Evolutionary conservation across 1,140 invertebrate genomes (phyloP).

Genomic region (Ladona fulva): DNA sequence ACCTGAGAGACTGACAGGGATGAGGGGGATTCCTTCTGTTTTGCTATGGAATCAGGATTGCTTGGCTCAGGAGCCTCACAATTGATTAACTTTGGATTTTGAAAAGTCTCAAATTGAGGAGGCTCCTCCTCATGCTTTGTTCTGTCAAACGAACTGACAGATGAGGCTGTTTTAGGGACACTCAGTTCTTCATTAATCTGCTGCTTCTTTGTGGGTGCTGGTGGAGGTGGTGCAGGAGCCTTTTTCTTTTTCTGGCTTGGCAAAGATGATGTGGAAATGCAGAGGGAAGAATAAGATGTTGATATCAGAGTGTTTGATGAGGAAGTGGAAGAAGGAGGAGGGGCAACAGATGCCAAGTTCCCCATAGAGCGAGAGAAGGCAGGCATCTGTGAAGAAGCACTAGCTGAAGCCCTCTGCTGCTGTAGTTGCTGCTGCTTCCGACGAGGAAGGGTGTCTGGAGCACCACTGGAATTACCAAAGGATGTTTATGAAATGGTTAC

Average conservation of each 20-base stretch:
- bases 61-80: not conserved
- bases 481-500: not conserved
- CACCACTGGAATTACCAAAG: not conserved
- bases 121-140: not conserved
- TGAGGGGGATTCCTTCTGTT: not conserved
- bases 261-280: slow-evolving; percentile 5
- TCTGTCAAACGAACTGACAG: not conserved
- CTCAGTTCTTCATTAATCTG: not conserved
- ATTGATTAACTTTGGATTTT: not conserved
- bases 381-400: not conserved
- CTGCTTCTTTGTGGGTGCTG: slow-evolving; percentile 11
- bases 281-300: slow-evolving; percentile 7
- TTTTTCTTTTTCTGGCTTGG: slow-evolving; percentile 15
- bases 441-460: slow-evolving; percentile 4
- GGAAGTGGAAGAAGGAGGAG: not conserved
- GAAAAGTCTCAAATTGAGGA: too few species aligned
- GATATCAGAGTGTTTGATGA: not conserved
- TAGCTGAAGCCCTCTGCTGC: not conserved
- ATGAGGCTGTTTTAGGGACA: not conserved
- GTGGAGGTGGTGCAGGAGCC: slow-evolving; percentile 14
- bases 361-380: not conserved
- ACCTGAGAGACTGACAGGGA: not conserved
- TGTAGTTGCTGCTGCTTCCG: not conserved
- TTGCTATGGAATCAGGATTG: too few species aligned
- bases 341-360: not conserved